phyloP scores from a whole-genome alignment of 1,140 invertebrate genomes.

The Drosophila murphyi region DNA sequence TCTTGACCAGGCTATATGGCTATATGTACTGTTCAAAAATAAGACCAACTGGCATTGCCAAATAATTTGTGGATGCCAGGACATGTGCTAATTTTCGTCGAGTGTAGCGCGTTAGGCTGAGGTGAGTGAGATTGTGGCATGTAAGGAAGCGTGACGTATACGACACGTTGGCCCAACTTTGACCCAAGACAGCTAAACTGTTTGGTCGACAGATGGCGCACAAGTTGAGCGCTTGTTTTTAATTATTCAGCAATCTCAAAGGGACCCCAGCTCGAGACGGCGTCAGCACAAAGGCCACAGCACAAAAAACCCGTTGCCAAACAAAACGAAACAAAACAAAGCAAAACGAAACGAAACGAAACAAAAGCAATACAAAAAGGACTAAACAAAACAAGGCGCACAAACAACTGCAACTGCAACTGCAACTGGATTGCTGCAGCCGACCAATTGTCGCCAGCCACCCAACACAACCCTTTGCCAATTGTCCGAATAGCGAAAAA shows the following conservation, averaged over 20 bases:
- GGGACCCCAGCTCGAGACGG: conserved; percentile 14
- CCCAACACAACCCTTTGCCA: conserved; percentile 11
- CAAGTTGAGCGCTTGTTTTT: conserved; percentile 70
- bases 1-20: no score
- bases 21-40: no score
- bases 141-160: conserved; percentile 46
- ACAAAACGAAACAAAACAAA: conserved; percentile 10
- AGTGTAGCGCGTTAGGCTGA: not conserved
- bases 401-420: conserved; percentile 55
- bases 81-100: not conserved
- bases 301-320: not conserved
- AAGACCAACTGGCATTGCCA: no score
- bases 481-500: conserved; percentile 16
- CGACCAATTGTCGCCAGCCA: conserved; percentile 42
- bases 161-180: conserved; percentile 63
- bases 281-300: conserved; percentile 4
- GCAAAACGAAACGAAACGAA: conserved; percentile 38
- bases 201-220: conserved; percentile 72
- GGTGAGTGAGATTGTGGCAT: not conserved
- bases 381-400: not conserved
- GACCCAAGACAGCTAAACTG: conserved; percentile 76
- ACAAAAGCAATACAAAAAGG: conserved; percentile 34
- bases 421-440: conserved; percentile 37
- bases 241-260: conserved; percentile 75
- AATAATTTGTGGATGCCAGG: no score